Evolutionary conservation across 2,888 invertebrate genomes (phyloP).

Genomic region (Drosophila quasianomalipes): DNA sequence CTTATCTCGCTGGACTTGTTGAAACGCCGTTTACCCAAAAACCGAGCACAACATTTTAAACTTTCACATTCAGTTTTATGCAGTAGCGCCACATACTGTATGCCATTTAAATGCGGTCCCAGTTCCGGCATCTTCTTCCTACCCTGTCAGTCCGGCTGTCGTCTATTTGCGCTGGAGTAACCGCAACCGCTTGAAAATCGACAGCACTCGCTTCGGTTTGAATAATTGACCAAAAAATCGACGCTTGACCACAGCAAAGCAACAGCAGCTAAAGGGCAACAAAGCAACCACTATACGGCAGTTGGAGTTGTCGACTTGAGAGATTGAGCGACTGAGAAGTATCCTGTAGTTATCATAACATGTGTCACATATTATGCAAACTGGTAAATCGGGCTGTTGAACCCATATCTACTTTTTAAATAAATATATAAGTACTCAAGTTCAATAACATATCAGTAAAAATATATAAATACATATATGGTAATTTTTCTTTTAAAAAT

Average conservation of each 20-base stretch:
- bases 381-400: not conserved
- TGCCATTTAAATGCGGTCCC: constrained; percentile 61
- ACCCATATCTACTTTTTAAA: not conserved
- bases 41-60: constrained; percentile 61
- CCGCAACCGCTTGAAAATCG: constrained; percentile 55
- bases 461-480: too few species aligned
- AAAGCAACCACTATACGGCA: constrained; percentile 27
- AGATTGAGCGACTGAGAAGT: not conserved
- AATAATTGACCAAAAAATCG: constrained; percentile 74
- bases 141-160: not conserved
- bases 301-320: not conserved
- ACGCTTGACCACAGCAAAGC: constrained; percentile 58
- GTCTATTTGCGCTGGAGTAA: constrained; percentile 34
- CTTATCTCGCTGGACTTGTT: constrained; percentile 53
- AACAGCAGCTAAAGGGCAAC: constrained; percentile 50
- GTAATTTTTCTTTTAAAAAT: too few species aligned
- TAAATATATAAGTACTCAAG: too few species aligned
- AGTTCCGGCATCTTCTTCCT: constrained; percentile 10
- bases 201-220: constrained; percentile 57
- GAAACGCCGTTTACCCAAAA: constrained; percentile 45
- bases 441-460: too few species aligned
- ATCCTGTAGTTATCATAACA: not conserved
- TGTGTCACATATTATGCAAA: not conserved
- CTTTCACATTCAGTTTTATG: constrained; percentile 53
- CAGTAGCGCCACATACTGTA: constrained; percentile 38